Evolutionary conservation across 2,113 vertebrate species (phyloP), one percentile per base, ranked within the genome.

Genomic region (human (Homo sapiens)): DNA sequence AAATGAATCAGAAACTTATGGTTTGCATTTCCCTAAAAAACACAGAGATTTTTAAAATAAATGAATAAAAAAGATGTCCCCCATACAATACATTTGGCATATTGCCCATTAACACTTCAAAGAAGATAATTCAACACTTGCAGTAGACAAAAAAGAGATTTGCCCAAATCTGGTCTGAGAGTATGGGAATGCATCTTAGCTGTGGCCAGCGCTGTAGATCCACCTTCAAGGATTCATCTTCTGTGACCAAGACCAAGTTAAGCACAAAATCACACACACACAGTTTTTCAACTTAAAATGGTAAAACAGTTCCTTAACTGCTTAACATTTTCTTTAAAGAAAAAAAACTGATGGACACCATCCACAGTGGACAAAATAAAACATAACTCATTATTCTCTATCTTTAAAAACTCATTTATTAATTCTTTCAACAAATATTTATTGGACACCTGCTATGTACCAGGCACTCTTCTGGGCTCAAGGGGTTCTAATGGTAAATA

Each of bases 1-100:
- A 90, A 94, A 96, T 96, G 90, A 97, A 96, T 97, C 80, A 97
- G 95, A 97, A 98, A 98, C 90, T 88, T 97, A 96, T 76, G 89
- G 86, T 66, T 96, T 93, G 81, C 43, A 92, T 97, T 97, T 97
- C 80, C 84, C 83, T 96, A 59, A 96, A 96, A 94, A 59, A 95
- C 86, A 96, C 84, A 93, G 92, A 59, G 45, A 91, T 90, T 97
- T 90, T 32, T 50, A 57, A 83, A 97, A 87, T 45, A 93, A 87
- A 85, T 79, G 57, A 83, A 96, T 89, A 22, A 45, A 89, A 81
- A 89, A 87, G 79, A 73, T 80, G 79, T 78, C 23, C 70, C 50
- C 38, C 92, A 93, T 18, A 88, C 80, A 98, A 94, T 55, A 70
- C 73, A 85, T 78, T 97, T 97, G 72, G 48, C 80, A 86, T 92